Conservation (phyloP, 2,113 vertebrate genomes). For the Eudyptes chrysolophus region DNA sequence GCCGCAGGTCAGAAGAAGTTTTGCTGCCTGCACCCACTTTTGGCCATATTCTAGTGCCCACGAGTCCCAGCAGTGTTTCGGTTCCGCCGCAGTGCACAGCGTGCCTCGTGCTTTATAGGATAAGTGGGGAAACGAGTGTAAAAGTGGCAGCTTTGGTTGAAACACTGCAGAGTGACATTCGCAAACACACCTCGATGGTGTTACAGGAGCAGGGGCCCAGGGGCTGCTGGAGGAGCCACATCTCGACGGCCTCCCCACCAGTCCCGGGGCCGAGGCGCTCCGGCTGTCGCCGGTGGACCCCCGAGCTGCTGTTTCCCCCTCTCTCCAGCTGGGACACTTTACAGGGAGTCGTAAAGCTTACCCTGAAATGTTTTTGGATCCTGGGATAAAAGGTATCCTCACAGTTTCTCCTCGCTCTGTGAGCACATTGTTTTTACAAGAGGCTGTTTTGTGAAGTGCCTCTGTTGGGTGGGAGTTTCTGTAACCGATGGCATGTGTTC, state of each 20-base stretch:
- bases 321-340: neutral
- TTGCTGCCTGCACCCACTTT: neutral
- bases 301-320: neutral
- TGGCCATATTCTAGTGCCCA: rapidly evolving
- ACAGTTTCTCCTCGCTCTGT: rapidly evolving
- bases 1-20: neutral
- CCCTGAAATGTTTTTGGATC: neutral
- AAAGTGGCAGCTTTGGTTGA: rapidly evolving
- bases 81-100: neutral
- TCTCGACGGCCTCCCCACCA: too few relatives aligned
- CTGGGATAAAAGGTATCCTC: neutral
- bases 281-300: neutral
- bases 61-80: neutral
- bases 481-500: rapidly evolving
- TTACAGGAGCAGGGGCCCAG: neutral
- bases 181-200: neutral
- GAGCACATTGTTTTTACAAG: neutral
- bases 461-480: neutral
- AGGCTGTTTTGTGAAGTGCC: neutral
- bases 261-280: neutral
- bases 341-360: neutral
- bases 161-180: neutral
- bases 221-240: neutral
- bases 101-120: neutral
- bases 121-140: neutral